These are phyloP conservation scores for Mormyrops attenuatus DNA, from an alignment of 2,797 vertebrate species.

Conservation along the genomic window DNA sequence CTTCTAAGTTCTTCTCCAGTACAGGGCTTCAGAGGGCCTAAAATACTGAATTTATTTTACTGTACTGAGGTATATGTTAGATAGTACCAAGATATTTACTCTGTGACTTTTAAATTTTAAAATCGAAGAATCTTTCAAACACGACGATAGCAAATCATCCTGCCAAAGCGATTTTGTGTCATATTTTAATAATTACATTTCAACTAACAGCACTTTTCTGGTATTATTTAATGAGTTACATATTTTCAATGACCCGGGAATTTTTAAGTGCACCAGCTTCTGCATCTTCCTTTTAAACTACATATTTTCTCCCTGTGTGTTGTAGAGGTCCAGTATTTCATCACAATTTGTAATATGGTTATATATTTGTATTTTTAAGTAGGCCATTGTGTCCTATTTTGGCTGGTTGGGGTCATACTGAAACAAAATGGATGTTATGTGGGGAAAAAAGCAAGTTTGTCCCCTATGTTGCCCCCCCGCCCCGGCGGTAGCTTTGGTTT, in stretches of 20 bases:
- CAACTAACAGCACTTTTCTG: not conserved
- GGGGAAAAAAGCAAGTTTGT: not conserved
- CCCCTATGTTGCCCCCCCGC: not conserved
- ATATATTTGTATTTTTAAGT: not conserved
- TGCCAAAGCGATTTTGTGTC: not conserved
- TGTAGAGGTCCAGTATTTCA: not conserved
- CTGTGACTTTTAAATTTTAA: not conserved
- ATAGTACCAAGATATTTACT: not conserved
- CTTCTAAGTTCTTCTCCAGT: not conserved
- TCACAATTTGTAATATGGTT: not conserved
- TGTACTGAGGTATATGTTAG: not conserved
- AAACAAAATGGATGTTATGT: not conserved
- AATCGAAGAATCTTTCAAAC: not conserved
- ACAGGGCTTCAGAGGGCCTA: not conserved
- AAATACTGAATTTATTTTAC: not conserved
- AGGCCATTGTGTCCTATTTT: not conserved
- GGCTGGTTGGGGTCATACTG: not conserved
- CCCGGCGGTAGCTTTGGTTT: not conserved
- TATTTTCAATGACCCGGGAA: not conserved
- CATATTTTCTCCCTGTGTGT: not conserved
- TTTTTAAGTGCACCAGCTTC: not conserved
- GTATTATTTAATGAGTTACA: not conserved
- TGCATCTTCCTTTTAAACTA: not conserved
- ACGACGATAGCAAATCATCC: not conserved
- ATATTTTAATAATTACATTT: not conserved